Conservation (phyloP, 2,888 invertebrate genomes). For the Bruchidius siliquastri region DNA sequence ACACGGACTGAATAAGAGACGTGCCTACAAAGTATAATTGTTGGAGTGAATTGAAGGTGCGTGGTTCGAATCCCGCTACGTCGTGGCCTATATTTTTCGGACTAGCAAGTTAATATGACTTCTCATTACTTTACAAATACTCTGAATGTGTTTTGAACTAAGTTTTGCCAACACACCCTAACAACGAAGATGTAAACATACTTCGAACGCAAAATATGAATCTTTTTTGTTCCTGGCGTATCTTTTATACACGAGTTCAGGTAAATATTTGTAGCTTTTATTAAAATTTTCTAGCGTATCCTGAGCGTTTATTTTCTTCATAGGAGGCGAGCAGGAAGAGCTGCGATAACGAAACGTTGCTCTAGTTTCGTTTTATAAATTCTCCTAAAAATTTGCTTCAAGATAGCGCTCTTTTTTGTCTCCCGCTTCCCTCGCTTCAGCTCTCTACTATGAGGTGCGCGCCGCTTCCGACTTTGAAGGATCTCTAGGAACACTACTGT, state of each 20-base stretch:
- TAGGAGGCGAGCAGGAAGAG: neutral
- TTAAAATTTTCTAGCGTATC: neutral
- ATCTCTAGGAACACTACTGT: neutral
- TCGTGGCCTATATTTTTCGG: no score
- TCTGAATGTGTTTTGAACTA: no score
- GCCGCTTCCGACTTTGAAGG: neutral
- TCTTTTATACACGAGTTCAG: neutral
- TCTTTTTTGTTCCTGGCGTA: neutral
- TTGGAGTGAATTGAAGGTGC: no score
- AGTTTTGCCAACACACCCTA: neutral
- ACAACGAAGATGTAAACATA: neutral
- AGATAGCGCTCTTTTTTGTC: neutral
- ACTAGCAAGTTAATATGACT: no score
- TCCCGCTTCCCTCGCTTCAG: neutral
- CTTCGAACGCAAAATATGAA: neutral
- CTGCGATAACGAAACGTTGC: neutral
- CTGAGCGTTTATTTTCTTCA: neutral
- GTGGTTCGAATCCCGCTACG: no score
- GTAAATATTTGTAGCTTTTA: neutral
- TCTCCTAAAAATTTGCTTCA: neutral
- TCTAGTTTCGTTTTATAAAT: neutral
- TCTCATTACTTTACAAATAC: no score
- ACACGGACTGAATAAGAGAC: no score
- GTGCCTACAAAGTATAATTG: no score
- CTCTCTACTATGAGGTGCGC: neutral